Percentiles rank a stretch among this genome's conserved stretches.
Evolutionary conservation across 2,888 invertebrate species (phyloP).

Genomic region (Ophonus ardosiacus): DNA sequence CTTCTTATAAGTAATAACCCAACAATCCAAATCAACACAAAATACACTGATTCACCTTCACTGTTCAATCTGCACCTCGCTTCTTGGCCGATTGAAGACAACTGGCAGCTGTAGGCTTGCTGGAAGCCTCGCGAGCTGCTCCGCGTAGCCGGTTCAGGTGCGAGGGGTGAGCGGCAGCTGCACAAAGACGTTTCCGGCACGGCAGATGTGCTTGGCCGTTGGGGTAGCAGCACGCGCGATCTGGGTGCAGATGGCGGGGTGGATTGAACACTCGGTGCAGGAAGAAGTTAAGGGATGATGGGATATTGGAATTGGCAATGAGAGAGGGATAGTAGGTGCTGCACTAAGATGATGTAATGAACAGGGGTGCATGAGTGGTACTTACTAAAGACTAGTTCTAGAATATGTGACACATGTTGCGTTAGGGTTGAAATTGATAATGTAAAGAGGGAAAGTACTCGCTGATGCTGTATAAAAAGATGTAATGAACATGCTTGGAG

Average conservation of each 20-base stretch:
- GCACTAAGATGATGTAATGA: no score
- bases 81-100: background rate
- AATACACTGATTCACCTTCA: background rate
- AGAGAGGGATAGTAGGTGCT: no score
- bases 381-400: no score
- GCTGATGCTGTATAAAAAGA: no score
- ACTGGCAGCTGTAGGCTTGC: background rate
- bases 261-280: no score
- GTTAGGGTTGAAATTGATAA: no score
- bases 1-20: background rate
- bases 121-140: slow-evolving; percentile 5
- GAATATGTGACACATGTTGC: no score
- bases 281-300: background rate
- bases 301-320: background rate
- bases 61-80: background rate
- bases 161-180: slow-evolving; percentile 39
- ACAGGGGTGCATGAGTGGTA: no score
- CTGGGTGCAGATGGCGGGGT: background rate
- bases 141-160: slow-evolving; percentile 23
- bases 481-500: no score
- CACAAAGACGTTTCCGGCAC: slow-evolving; percentile 61
- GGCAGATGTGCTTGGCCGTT: slow-evolving; percentile 27
- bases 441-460: no score
- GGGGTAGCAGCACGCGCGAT: slow-evolving; percentile 38
- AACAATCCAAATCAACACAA: background rate